phyloP scores from a whole-genome alignment of 2,888 invertebrate genomes.

The Agrochola circellaris region DNA sequence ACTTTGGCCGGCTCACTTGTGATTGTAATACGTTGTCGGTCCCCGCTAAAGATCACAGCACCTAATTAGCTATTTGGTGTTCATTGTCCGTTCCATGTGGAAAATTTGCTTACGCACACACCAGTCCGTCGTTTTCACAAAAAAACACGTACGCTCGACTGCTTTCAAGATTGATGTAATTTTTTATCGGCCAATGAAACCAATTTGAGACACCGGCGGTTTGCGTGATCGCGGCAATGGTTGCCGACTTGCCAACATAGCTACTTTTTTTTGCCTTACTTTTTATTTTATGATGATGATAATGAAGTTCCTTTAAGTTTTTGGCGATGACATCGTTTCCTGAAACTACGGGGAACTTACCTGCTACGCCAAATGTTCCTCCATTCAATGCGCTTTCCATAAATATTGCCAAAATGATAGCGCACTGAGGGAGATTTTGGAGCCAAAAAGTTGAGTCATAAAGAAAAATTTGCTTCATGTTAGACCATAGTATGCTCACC shows the following conservation, averaged over 20 bases:
- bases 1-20: neutral
- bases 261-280: conserved; percentile 43
- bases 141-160: conserved; percentile 57
- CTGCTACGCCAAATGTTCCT: neutral
- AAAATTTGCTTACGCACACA: conserved; percentile 37
- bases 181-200: conserved; percentile 67
- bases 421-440: neutral
- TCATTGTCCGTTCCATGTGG: conserved; percentile 20
- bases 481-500: conserved; percentile 7
- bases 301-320: conserved; percentile 32
- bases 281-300: conserved; percentile 46
- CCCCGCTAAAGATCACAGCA: conserved; percentile 4
- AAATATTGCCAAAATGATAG: neutral
- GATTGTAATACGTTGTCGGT: neutral
- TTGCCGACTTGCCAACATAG: conserved; percentile 23
- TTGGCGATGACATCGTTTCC: conserved; percentile 15
- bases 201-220: conserved; percentile 66
- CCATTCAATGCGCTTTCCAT: neutral
- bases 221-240: conserved; percentile 52
- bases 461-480: neutral
- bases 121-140: conserved; percentile 45
- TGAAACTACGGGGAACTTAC: neutral
- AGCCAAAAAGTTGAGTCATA: neutral
- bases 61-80: conserved; percentile 32
- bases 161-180: conserved; percentile 63